phyloP scores from a whole-genome alignment of 2,888 invertebrate genomes.

The Lampropteryx suffumata region DNA sequence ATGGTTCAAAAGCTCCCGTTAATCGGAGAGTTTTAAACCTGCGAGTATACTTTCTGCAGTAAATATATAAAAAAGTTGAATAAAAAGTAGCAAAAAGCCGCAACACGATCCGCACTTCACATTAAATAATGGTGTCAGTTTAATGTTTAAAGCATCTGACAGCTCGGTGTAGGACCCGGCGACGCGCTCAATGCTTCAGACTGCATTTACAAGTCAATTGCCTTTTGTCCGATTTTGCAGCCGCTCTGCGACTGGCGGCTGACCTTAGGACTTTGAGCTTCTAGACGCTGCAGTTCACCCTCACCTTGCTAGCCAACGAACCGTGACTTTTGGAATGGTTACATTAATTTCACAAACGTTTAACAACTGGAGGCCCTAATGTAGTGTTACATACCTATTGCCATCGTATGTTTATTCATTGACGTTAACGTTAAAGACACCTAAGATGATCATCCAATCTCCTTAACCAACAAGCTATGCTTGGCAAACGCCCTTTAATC shows the following conservation, averaged over 20 bases:
- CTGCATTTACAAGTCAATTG: constrained; percentile 32
- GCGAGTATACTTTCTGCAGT: no score
- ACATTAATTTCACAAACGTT: no score
- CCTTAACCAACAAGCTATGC: no score
- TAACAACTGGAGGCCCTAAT: no score
- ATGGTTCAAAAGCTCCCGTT: no score
- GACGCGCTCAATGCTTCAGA: constrained; percentile 18
- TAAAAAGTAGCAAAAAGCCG: constrained; percentile 3
- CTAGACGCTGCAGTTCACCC: constrained; percentile 3
- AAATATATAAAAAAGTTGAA: background rate
- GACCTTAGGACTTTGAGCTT: background rate
- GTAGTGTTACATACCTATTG: no score
- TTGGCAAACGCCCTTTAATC: no score
- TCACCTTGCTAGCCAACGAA: background rate
- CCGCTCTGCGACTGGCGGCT: constrained; percentile 15
- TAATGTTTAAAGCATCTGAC: constrained; percentile 13
- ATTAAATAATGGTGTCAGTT: constrained; percentile 17
- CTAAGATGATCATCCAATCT: no score
- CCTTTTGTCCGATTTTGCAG: constrained; percentile 26
- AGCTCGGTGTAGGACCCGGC: constrained; percentile 10
- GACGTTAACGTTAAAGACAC: no score
- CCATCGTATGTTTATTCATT: no score
- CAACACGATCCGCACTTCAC: constrained; percentile 6
- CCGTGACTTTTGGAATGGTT: background rate
- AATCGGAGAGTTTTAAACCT: no score